Evolutionary conservation across 2,888 invertebrate species (phyloP).

Genomic region (Zaprionus bogoriensis): DNA sequence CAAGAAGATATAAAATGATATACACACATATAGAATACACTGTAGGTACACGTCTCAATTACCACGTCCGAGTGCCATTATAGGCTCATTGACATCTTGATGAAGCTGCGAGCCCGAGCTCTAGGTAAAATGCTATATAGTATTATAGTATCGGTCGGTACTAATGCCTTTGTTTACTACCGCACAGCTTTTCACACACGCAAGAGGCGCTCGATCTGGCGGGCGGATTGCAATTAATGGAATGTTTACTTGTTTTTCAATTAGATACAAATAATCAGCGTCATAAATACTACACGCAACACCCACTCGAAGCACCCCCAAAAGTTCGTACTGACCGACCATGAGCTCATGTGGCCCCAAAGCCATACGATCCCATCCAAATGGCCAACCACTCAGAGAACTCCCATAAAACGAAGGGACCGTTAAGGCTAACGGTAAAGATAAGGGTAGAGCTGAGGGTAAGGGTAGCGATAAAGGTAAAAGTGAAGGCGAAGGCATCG

Average conservation of each 20-base stretch:
- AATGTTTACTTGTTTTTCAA: slow-evolving; percentile 62
- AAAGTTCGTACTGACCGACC: background rate
- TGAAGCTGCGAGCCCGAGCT: slow-evolving; percentile 62
- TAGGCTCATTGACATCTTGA: slow-evolving; percentile 76
- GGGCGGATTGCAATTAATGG: slow-evolving; percentile 35
- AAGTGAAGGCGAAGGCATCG: slow-evolving; percentile 29
- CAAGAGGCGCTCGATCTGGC: slow-evolving; percentile 7
- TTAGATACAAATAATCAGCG: slow-evolving; percentile 60
- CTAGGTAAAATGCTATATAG: slow-evolving; percentile 28
- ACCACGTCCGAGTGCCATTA: slow-evolving; percentile 54
- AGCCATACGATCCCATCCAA: slow-evolving; percentile 27
- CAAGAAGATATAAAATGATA: slow-evolving; percentile 12
- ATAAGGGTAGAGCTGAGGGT: slow-evolving; percentile 5
- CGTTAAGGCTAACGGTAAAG: slow-evolving; percentile 33
- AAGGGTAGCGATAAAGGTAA: slow-evolving; percentile 17
- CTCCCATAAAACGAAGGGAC: slow-evolving; percentile 32
- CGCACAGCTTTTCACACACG: slow-evolving; percentile 31
- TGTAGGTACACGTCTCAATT: slow-evolving; percentile 30
- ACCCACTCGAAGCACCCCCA: slow-evolving; percentile 14
- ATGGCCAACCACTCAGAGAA: slow-evolving; percentile 13
- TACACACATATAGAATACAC: background rate
- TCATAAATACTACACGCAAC: slow-evolving; percentile 55
- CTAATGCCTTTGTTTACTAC: slow-evolving; percentile 46
- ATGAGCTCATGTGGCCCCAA: slow-evolving; percentile 38
- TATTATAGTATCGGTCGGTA: slow-evolving; percentile 15